These are phyloP conservation scores for Anseranas semipalmata DNA, from an alignment of 2,113 vertebrate genomes.

Conservation along the genomic window DNA sequence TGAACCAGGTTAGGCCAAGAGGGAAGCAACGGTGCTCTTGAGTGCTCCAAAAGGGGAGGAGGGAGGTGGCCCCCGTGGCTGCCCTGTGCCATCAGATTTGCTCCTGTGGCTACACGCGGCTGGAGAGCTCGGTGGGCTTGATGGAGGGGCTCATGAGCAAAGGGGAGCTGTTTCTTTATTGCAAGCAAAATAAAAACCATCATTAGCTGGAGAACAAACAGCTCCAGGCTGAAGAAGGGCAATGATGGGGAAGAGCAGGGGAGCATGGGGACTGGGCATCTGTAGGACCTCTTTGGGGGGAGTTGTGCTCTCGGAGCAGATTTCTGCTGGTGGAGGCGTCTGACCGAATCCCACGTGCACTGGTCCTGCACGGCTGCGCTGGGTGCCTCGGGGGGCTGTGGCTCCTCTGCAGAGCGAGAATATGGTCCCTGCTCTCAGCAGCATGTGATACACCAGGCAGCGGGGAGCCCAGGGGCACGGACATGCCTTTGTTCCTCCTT, in stretches of 20 bases:
- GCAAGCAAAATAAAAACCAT: neutral
- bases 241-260: neutral
- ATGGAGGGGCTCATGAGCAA: neutral
- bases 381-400: neutral
- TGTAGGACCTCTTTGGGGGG: neutral
- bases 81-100: neutral
- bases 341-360: neutral
- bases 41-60: neutral
- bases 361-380: neutral
- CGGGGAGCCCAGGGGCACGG: slow-evolving; percentile 29
- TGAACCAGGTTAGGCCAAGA: neutral
- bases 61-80: neutral
- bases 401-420: neutral
- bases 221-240: slow-evolving; percentile 15
- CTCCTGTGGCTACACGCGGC: rapidly evolving
- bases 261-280: neutral
- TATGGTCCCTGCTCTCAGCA: neutral
- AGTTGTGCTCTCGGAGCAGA: neutral
- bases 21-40: neutral
- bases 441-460: slow-evolving; percentile 22
- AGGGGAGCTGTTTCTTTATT: neutral
- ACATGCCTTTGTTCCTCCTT: slow-evolving; percentile 64
- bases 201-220: slow-evolving; percentile 32
- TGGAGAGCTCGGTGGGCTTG: neutral
- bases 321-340: slow-evolving; percentile 14